Evolutionary conservation across 2,113 vertebrate genomes (phyloP).

Genomic region (Neodontobutis hainanensis): DNA sequence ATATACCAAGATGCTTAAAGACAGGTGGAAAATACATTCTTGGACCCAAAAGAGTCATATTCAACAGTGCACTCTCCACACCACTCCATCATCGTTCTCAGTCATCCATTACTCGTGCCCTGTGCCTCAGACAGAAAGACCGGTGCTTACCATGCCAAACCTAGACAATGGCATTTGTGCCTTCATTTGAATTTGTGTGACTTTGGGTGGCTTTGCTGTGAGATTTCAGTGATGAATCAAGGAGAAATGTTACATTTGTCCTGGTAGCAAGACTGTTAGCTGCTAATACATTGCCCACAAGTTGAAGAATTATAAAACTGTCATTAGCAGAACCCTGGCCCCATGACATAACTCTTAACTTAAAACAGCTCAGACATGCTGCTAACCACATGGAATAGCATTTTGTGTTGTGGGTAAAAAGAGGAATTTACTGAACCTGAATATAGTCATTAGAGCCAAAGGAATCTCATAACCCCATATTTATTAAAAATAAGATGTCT

Average conservation of each 20-base stretch:
- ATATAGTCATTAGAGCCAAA: constrained; percentile 29
- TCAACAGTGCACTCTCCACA: constrained; percentile 38
- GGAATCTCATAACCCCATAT: constrained; percentile 48
- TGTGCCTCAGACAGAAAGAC: constrained; percentile 35
- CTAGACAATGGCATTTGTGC: too few relatives aligned
- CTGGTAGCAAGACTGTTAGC: too few relatives aligned
- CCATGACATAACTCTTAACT: constrained; percentile 44
- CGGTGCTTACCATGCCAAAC: constrained; percentile 1
- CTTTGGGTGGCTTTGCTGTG: background rate
- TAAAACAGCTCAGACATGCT: constrained; percentile 12
- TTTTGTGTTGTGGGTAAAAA: constrained; percentile 19
- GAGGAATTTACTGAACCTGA: constrained; percentile 48
- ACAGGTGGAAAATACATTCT: constrained; percentile 40
- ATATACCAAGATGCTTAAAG: too few relatives aligned
- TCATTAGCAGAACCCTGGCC: constrained; percentile 7
- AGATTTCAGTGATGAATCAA: background rate
- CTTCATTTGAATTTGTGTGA: too few relatives aligned
- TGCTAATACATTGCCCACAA: background rate
- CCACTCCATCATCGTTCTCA: constrained; percentile 36
- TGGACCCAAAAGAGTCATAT: constrained; percentile 32
- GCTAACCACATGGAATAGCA: constrained; percentile 22
- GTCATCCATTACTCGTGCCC: constrained; percentile 44
- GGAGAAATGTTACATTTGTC: background rate
- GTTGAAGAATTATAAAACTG: constrained; percentile 41
- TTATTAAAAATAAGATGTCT: constrained; percentile 27